Evolutionary conservation across 2,797 vertebrate genomes (phyloP).

Genomic region (Rhinichthys osculus): DNA sequence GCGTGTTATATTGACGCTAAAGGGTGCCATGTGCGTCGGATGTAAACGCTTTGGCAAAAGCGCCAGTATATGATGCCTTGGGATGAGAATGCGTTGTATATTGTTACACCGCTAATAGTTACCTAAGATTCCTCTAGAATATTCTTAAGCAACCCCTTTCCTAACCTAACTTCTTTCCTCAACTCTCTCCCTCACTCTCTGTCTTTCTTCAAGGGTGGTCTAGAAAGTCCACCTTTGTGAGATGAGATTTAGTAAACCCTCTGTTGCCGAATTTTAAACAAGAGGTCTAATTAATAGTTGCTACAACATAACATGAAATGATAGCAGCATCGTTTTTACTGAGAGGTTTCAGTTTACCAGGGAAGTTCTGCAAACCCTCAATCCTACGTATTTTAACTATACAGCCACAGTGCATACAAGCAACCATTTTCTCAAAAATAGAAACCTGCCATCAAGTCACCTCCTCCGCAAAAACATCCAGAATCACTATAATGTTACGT

Average conservation of each 20-base stretch:
- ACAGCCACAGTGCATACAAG: conserved; percentile 56
- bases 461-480: conserved; percentile 5
- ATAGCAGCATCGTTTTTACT: conserved; percentile 71
- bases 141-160: neutral
- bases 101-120: neutral
- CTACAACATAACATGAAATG: conserved; percentile 57
- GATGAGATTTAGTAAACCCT: conserved; percentile 66
- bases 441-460: conserved; percentile 36
- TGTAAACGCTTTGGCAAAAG: too few relatives aligned
- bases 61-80: too few relatives aligned
- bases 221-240: neutral
- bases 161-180: neutral
- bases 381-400: conserved; percentile 68
- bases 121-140: neutral
- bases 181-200: neutral
- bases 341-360: neutral
- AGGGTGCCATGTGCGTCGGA: too few relatives aligned
- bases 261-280: conserved; percentile 75
- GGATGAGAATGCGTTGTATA: too few relatives aligned
- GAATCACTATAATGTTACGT: conserved; percentile 14
- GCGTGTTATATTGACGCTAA: too few relatives aligned
- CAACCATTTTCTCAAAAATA: conserved; percentile 64
- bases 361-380: conserved; percentile 43
- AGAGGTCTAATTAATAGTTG: conserved; percentile 71
- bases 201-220: conserved; percentile 35